phyloP scores from a whole-genome alignment of 2,113 vertebrate species.

The Malurus cyaneus region DNA sequence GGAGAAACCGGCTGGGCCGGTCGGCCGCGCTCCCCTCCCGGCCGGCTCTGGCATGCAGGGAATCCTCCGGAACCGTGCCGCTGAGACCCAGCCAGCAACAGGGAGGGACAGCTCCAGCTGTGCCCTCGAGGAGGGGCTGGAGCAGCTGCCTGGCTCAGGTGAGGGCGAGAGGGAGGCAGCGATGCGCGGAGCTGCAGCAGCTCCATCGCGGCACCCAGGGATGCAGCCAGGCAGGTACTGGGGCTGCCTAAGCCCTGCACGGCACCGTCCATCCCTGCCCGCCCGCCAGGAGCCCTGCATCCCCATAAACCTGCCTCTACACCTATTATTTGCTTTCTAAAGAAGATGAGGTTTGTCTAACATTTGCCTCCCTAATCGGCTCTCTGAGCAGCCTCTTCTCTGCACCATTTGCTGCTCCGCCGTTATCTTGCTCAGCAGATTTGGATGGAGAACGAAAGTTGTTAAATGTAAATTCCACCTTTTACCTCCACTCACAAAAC shows the following conservation, averaged over 20 bases:
- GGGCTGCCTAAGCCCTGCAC: constrained; percentile 27
- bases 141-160: neutral
- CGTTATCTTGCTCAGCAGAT: constrained; percentile 64
- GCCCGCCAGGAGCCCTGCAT: neutral
- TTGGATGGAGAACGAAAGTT: constrained; percentile 61
- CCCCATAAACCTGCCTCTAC: neutral
- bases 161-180: neutral
- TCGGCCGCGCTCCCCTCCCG: neutral
- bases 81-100: neutral
- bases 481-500: constrained; percentile 59
- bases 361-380: constrained; percentile 63
- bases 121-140: neutral
- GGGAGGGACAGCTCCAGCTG: neutral
- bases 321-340: constrained; percentile 38
- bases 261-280: neutral
- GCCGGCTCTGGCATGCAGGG: constrained; percentile 8
- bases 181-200: neutral
- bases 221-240: neutral
- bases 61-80: neutral
- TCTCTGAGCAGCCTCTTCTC: constrained; percentile 49
- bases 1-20: constrained; percentile 19
- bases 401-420: constrained; percentile 46
- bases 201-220: neutral
- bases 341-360: constrained; percentile 61
- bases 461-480: constrained; percentile 66